Evolutionary conservation across 92 coral and sea anemone species (phyloP).

Genomic region (Heliopora coerulea): DNA sequence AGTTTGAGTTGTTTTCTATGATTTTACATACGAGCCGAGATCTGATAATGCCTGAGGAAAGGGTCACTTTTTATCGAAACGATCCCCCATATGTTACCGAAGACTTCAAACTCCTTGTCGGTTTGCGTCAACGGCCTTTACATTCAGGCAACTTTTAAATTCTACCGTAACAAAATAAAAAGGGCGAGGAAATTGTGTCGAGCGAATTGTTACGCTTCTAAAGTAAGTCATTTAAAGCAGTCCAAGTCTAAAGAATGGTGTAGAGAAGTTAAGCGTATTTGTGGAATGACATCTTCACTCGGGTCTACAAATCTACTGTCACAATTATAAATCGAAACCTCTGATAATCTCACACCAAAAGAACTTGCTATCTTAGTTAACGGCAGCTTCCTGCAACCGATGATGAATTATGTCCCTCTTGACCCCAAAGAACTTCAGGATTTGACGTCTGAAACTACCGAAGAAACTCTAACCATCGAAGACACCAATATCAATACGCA

Average conservation of each 20-base stretch:
- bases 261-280: background rate
- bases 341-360: background rate
- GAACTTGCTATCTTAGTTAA: slow-evolving; percentile 1
- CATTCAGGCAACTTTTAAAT: slow-evolving; percentile 9
- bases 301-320: background rate
- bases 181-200: slow-evolving; percentile 9
- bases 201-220: background rate
- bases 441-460: background rate
- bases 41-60: slow-evolving; percentile 12
- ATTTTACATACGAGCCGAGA: slow-evolving; percentile 4
- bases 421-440: background rate
- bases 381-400: slow-evolving; percentile 10
- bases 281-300: background rate
- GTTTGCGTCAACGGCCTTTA: background rate
- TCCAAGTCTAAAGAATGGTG: slow-evolving; percentile 18
- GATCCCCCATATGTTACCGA: slow-evolving; percentile 16
- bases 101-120: background rate
- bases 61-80: background rate
- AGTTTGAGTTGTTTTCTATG: background rate
- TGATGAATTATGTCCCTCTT: background rate
- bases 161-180: slow-evolving; percentile 19
- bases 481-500: background rate
- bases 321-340: background rate
- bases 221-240: slow-evolving; percentile 13
- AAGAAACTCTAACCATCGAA: background rate